Percentiles rank a stretch among this genome's conserved stretches.
These are phyloP conservation scores for Dromas ardeola DNA, from an alignment of 2,113 vertebrate species.

Conservation along the genomic window DNA sequence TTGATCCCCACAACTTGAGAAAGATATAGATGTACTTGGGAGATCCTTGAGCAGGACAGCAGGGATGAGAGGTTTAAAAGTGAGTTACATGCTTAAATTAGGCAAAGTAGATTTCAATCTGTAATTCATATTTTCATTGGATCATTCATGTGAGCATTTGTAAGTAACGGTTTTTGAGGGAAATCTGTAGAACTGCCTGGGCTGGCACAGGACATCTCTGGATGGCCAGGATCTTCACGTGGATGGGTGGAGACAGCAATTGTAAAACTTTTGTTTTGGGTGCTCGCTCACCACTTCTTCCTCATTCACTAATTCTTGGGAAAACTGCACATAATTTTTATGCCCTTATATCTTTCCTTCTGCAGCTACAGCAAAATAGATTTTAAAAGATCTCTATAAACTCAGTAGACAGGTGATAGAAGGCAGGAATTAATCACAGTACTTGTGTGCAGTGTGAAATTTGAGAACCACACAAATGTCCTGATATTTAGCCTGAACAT, in stretches of 20 bases:
- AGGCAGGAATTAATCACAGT: neutral
- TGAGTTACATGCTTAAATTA: neutral
- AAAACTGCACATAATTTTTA: neutral
- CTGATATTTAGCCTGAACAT: neutral
- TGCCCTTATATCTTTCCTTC: neutral
- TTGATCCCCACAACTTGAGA: neutral
- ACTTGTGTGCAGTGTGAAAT: neutral
- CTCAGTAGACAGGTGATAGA: neutral
- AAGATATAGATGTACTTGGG: accelerated
- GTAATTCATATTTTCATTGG: neutral
- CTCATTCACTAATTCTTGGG: neutral
- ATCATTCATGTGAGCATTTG: neutral
- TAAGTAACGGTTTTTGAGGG: neutral
- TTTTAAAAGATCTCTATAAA: neutral
- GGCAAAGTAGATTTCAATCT: neutral
- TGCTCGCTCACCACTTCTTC: neutral
- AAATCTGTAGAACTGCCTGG: neutral
- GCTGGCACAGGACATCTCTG: neutral
- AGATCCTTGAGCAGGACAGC: neutral
- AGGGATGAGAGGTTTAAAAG: neutral
- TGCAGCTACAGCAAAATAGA: neutral
- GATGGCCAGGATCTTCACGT: neutral
- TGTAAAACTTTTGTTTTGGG: neutral
- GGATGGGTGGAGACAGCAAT: neutral
- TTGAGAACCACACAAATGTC: neutral